These are phyloP conservation scores for Azemiops feae DNA, from an alignment of 2,113 vertebrate species.

Conservation along the genomic window DNA sequence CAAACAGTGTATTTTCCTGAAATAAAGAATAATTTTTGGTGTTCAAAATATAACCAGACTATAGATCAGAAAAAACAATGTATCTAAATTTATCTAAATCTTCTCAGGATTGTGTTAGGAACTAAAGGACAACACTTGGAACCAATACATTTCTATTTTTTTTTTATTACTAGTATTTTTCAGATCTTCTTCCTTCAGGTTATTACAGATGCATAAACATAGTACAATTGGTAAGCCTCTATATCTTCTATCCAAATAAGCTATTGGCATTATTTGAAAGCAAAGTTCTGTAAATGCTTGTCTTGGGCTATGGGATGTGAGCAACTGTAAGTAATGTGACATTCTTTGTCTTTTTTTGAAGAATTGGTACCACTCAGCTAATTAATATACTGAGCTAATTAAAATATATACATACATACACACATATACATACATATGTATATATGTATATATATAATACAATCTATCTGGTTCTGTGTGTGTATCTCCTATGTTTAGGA, in stretches of 20 bases:
- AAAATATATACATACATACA: neutral
- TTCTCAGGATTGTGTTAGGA: neutral
- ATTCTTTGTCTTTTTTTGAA: neutral
- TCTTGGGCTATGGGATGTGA: neutral
- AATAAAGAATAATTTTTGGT: neutral
- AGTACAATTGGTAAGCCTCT: neutral
- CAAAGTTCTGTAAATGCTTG: neutral
- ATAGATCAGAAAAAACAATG: neutral
- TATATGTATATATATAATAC: neutral
- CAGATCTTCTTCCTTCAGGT: neutral
- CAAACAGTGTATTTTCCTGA: neutral
- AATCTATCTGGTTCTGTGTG: too few species aligned
- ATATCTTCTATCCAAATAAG: neutral
- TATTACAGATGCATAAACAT: neutral
- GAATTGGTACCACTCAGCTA: neutral
- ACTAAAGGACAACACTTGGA: neutral
- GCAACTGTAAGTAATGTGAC: too few species aligned
- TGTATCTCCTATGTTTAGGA: neutral
- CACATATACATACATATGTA: neutral
- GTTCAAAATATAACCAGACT: neutral
- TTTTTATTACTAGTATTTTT: neutral
- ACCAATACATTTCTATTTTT: neutral
- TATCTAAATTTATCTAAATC: neutral
- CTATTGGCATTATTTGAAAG: neutral
- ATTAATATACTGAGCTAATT: too few species aligned